These are phyloP conservation scores for Phaethornis superciliosus DNA, from an alignment of 2,113 vertebrate genomes.

Conservation along the genomic window DNA sequence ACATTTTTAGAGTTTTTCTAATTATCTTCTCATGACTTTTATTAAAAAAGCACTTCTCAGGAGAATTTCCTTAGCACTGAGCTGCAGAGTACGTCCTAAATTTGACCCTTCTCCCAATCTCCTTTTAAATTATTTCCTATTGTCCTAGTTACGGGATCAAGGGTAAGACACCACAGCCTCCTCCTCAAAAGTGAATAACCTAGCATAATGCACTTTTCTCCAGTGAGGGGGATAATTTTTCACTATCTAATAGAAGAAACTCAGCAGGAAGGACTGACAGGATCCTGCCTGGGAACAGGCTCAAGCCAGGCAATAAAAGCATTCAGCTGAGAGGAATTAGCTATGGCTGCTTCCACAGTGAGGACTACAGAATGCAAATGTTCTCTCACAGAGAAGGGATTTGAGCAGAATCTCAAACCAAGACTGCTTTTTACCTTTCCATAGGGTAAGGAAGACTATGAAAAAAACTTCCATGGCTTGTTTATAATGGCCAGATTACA, in stretches of 20 bases:
- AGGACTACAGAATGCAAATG: slow-evolving; percentile 19
- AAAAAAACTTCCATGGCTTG: background rate
- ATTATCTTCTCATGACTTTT: background rate
- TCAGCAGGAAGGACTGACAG: slow-evolving; percentile 43
- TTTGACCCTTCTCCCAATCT: slow-evolving; percentile 12
- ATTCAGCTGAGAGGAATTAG: slow-evolving; percentile 34
- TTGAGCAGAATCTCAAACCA: background rate
- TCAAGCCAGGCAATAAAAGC: slow-evolving; percentile 50
- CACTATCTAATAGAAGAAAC: slow-evolving; percentile 16
- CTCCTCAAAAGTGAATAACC: background rate
- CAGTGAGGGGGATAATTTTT: background rate
- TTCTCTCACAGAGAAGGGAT: background rate
- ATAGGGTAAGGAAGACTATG: background rate
- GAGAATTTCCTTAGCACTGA: background rate
- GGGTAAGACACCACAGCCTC: background rate
- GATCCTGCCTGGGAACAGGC: background rate
- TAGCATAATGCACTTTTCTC: background rate
- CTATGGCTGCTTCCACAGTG: background rate
- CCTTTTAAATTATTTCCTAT: slow-evolving; percentile 32
- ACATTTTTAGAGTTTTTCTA: background rate
- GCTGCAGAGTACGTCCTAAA: background rate
- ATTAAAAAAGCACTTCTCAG: background rate
- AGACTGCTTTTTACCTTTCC: background rate
- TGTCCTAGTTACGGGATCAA: background rate
- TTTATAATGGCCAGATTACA: background rate